Evolutionary conservation across 2,888 invertebrate species (phyloP).

Genomic region (Diogma glabrata): DNA sequence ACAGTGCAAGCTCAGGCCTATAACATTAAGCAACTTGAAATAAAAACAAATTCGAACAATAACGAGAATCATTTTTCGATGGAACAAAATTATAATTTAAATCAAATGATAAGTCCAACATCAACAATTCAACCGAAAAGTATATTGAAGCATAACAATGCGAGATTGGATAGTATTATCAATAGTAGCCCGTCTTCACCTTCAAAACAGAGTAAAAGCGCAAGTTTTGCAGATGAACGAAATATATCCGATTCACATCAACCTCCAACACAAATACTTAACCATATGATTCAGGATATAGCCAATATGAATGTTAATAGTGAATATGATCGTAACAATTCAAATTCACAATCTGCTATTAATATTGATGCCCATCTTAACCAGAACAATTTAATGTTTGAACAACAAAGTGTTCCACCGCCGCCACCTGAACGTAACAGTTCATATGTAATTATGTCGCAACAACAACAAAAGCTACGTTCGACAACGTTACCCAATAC

Average conservation of each 20-base stretch:
- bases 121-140: slow-evolving; percentile 32
- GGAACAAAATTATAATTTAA: slow-evolving; percentile 1
- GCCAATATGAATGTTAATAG: slow-evolving; percentile 24
- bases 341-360: background rate
- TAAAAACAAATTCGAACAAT: slow-evolving; percentile 23
- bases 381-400: slow-evolving; percentile 4
- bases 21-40: slow-evolving; percentile 33
- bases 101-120: background rate
- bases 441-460: slow-evolving; percentile 76
- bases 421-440: slow-evolving; percentile 81
- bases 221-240: slow-evolving; percentile 35
- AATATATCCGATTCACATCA: slow-evolving; percentile 19
- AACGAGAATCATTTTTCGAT: background rate
- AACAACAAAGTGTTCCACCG: slow-evolving; percentile 38
- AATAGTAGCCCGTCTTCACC: slow-evolving; percentile 29
- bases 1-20: slow-evolving; percentile 37
- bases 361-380: background rate
- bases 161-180: slow-evolving; percentile 27
- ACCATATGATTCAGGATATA: slow-evolving; percentile 30
- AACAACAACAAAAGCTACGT: slow-evolving; percentile 39
- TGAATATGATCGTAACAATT: slow-evolving; percentile 18
- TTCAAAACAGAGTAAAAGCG: slow-evolving; percentile 34
- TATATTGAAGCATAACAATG: slow-evolving; percentile 31
- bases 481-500: background rate
- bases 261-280: slow-evolving; percentile 19